Base-by-base conservation (phyloP, 2,113 vertebrate species). In the Jaculus jaculus region DNA sequence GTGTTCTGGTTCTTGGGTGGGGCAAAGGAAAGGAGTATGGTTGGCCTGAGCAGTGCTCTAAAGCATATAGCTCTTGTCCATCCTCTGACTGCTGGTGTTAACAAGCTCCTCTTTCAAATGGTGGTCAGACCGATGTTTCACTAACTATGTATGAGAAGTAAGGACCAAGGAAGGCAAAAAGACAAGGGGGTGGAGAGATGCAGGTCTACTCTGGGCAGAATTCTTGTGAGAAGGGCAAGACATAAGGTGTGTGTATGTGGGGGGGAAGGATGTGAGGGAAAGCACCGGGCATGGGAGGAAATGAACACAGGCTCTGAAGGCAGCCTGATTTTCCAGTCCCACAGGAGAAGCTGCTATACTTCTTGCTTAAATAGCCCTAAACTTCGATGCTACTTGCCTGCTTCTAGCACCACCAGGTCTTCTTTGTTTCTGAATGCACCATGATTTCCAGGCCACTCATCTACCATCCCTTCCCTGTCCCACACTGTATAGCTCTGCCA, bases 391-490 rank as follows among this genome's bases (percentile, higher is more conserved):
- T 30, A 60, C 73, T 54, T 28, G 4, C 63, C 80, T 73, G 54
- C 23, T 30, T 37, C 87, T 12, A 21, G n/a, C 23, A 4, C 60
- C 42, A 2, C 2, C 0, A n/a, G 16, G 12, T 47, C 72, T 28
- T 37, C 2, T 2, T 3, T 0, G 1, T 30, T 60, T 78, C 4
- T 30, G 7, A 20, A 4, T 28, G 9, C 5, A 30, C 3, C 7
- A n/a, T 4, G 5, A 21, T 0, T 12, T 90, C 24, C 87, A n/a
- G 37, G 58, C 9, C 28, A 74, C 69, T 34, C 28, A 16, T 21
- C 34, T 51, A n/a, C 9, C 26, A 34, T 9, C 8, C 32, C 1
- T 0, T n/a, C 7, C 37, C 24, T 2, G 42, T 7, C 7, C 23
- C 39, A 47, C 21, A 21, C 51, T 2, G 18, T 4, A 30, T 3